Evolutionary conservation across 2,797 vertebrate genomes (phyloP).

Genomic region (Sebastes matsubarae): DNA sequence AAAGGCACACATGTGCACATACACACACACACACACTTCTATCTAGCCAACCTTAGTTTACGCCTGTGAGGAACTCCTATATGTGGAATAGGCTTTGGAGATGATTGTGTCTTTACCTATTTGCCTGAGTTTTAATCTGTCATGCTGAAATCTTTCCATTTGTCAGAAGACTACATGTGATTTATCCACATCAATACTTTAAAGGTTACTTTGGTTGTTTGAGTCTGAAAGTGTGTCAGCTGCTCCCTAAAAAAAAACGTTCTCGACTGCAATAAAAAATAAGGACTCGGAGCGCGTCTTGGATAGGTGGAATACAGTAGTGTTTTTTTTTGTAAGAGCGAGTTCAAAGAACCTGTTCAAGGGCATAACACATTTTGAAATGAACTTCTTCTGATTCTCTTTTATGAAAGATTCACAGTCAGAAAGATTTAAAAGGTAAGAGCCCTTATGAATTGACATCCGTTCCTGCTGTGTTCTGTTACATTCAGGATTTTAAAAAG

Average conservation of each 20-base stretch:
- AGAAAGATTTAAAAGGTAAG: slow-evolving; percentile 52
- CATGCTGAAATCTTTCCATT: slow-evolving; percentile 58
- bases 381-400: slow-evolving; percentile 46
- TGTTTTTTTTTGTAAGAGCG: slow-evolving; percentile 20
- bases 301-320: slow-evolving; percentile 35
- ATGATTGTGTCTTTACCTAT: slow-evolving; percentile 50
- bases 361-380: slow-evolving; percentile 41
- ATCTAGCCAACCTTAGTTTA: slow-evolving; percentile 10
- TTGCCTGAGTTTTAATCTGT: slow-evolving; percentile 59
- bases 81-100: slow-evolving; percentile 31
- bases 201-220: slow-evolving; percentile 67
- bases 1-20: neutral
- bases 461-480: slow-evolving; percentile 12
- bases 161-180: slow-evolving; percentile 49
- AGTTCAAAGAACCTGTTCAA: slow-evolving; percentile 55
- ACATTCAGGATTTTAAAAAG: slow-evolving; percentile 12
- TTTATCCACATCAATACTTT: slow-evolving; percentile 65
- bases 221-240: slow-evolving; percentile 56
- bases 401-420: slow-evolving; percentile 51
- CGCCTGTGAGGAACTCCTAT: slow-evolving; percentile 27
- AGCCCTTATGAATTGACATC: slow-evolving; percentile 24
- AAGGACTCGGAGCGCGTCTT: slow-evolving; percentile 31
- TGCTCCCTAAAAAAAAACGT: slow-evolving; percentile 29
- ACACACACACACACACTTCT: neutral
- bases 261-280: slow-evolving; percentile 24